Base-by-base conservation (phyloP, 2,888 invertebrate genomes). In the Galerucella nymphaeae region DNA sequence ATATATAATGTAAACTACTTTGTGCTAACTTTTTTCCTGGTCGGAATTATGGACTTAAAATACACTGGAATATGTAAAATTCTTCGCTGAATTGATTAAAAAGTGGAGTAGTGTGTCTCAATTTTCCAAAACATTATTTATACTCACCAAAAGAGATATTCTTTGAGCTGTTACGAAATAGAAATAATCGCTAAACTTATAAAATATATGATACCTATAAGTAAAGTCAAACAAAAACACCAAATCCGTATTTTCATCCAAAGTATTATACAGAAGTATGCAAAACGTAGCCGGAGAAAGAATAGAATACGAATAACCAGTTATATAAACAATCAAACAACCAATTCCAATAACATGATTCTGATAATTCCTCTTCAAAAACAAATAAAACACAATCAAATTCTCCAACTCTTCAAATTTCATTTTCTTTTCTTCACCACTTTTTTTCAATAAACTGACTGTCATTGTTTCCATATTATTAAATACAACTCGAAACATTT, bases 141-240 rank as follows among this genome's bases (percentile, higher is more conserved):
- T 42, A 72, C 45, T 72, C 67, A 59, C 59, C 59, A 30, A 58
- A 59, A n/a, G n/a, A 30, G 6, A 14, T 18, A 16, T 30, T 6
- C n/a, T 38, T 14, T 59, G n/a, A 18, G 59, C 59, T 1, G 59
- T 59, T 9, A 59, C 1, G 11, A 59, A 59, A 38, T 59, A 59
- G 30, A 38, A 59, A 9, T 59, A 38, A 38, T 59, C 59, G 14
- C 30, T 30, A n/a, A 59, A 59, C 18, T 59, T 59, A 59, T 38
- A 59, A 59, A 59, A 59, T 59, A 59, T 59, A 30, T 59, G 59
- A 59, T 30, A 59, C 1, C 38, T 30, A 14, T 59, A 59, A 6
- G n/a, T n/a, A 59, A 59, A 59, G 38, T 59, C 59, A 9, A 14
- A 38, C 2, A 59, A n/a, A 59, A 58, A 14, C 13, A 10, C 14